These are phyloP conservation scores for Tetramorium bicarinatum DNA, from an alignment of 2,888 invertebrate species.

Conservation along the genomic window DNA sequence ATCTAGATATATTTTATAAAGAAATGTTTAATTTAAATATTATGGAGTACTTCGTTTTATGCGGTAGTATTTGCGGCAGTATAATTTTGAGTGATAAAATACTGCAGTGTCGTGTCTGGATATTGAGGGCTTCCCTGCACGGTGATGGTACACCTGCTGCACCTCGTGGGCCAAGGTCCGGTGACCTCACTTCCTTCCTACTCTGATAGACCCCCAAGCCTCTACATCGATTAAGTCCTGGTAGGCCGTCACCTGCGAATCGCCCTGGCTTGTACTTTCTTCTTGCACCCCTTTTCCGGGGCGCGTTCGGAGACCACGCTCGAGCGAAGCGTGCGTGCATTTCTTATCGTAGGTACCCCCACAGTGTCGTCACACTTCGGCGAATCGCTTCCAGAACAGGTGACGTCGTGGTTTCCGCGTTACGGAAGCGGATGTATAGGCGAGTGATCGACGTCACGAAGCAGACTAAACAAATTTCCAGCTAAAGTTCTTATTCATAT, in stretches of 20 bases:
- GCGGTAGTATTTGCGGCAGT: background rate
- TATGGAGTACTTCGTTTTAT: background rate
- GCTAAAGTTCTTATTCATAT: background rate
- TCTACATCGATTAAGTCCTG: conserved; percentile 70
- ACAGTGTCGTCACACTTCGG: conserved; percentile 68
- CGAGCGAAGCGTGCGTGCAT: conserved; percentile 52
- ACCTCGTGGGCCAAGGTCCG: conserved; percentile 79
- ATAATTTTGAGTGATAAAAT: conserved; percentile 8
- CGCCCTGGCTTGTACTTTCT: conserved; percentile 77
- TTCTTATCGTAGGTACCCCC: conserved; percentile 76
- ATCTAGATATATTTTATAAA: background rate
- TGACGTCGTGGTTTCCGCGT: conserved; percentile 69
- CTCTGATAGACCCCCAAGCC: conserved; percentile 72
- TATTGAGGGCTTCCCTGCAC: conserved; percentile 69
- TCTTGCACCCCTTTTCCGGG: conserved; percentile 77
- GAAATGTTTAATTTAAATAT: background rate
- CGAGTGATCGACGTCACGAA: conserved; percentile 57
- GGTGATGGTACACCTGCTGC: conserved; percentile 71
- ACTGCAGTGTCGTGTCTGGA: conserved; percentile 35
- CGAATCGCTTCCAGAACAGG: conserved; percentile 71
- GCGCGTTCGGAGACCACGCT: conserved; percentile 39
- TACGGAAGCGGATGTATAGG: conserved; percentile 73
- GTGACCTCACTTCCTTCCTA: conserved; percentile 82
- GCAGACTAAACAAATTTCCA: background rate
- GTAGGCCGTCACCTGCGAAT: conserved; percentile 79